phyloP scores from a whole-genome alignment of 2,797 vertebrate species.

The Sebastiscus tertius region DNA sequence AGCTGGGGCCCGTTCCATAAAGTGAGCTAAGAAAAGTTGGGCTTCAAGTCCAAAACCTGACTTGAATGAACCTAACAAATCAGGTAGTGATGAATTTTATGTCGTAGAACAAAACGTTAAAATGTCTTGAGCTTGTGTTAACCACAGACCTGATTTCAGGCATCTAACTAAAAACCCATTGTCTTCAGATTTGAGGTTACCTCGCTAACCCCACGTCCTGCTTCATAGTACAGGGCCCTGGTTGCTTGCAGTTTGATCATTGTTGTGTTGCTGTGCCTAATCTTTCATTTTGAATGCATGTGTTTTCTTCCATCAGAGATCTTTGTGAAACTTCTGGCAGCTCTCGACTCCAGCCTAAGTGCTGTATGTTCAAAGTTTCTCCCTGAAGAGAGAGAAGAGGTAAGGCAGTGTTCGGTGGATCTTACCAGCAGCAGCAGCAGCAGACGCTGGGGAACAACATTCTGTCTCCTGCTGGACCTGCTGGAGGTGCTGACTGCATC shows the following conservation, averaged over 20 bases:
- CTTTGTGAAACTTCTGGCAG: constrained; percentile 78
- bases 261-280: neutral
- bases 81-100: too few species aligned
- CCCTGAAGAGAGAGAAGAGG: constrained; percentile 15
- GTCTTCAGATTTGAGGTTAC: too few species aligned
- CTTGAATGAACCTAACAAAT: too few species aligned
- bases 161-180: too few species aligned
- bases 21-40: too few species aligned
- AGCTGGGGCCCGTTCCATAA: too few species aligned
- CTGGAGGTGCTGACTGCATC: constrained; percentile 86
- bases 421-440: neutral
- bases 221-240: neutral
- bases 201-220: too few species aligned
- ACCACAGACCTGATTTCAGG: too few species aligned
- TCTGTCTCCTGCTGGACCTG: constrained; percentile 84
- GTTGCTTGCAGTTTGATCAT: neutral
- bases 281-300: neutral
- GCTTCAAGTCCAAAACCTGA: too few species aligned
- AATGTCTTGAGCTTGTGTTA: too few species aligned
- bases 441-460: constrained; percentile 43
- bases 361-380: constrained; percentile 78
- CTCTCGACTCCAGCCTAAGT: constrained; percentile 81
- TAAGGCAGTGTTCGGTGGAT: neutral
- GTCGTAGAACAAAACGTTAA: too few species aligned
- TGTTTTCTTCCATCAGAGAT: constrained; percentile 69